These are phyloP conservation scores for Spisula subtruncata DNA, from an alignment of 2,888 invertebrate genomes.

Conservation along the genomic window DNA sequence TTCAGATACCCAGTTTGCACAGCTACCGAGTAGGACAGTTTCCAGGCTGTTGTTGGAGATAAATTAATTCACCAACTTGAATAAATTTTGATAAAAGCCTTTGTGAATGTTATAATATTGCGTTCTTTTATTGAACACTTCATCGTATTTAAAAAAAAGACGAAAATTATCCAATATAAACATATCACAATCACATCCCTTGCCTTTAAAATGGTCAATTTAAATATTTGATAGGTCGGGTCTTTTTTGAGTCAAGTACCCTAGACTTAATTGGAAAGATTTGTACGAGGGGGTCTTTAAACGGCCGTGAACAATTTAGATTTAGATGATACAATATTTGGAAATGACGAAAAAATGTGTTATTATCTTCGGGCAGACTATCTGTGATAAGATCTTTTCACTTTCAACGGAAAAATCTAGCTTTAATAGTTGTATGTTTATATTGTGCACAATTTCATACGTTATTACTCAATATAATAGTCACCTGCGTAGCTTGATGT, in stretches of 20 bases:
- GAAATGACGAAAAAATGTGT: constrained; percentile 22
- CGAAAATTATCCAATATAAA: background rate
- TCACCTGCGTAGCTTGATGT: background rate
- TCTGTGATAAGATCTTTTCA: constrained; percentile 37
- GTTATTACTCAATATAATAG: constrained; percentile 41
- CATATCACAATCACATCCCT: background rate
- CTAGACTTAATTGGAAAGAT: background rate
- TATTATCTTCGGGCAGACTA: background rate
- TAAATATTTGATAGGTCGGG: background rate
- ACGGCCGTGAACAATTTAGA: constrained; percentile 7
- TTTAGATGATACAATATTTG: background rate
- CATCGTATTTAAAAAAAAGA: background rate
- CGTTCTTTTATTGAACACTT: background rate
- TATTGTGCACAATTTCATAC: constrained; percentile 35
- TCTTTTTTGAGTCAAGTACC: background rate
- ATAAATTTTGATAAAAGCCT: background rate
- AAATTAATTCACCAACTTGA: too few relatives aligned
- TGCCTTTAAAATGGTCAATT: background rate
- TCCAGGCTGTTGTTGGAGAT: too few relatives aligned
- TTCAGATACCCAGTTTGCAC: too few relatives aligned
- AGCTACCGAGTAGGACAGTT: too few relatives aligned
- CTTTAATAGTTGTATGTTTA: background rate
- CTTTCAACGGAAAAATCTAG: constrained; percentile 25
- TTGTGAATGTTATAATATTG: background rate
- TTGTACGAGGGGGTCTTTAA: background rate